Percentiles rank a stretch among this genome's conserved stretches.
Evolutionary conservation across 2,113 vertebrate species (phyloP).

Genomic region (Heptranchias perlo): DNA sequence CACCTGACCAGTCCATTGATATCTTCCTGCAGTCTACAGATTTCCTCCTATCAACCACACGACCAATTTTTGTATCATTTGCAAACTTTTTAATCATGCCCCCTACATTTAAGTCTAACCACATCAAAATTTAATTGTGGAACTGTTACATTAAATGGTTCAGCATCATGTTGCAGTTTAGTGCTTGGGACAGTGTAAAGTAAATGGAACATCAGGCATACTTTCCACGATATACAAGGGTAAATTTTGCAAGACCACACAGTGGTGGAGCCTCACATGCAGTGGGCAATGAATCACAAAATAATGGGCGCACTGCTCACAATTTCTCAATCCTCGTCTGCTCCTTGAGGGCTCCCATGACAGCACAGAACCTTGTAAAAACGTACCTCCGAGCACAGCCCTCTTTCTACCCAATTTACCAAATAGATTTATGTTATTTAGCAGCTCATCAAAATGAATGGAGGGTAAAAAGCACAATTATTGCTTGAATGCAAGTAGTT

Average conservation of each 20-base stretch:
- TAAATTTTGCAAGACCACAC: neutral
- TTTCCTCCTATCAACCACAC: too few species aligned
- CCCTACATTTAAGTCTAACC: too few species aligned
- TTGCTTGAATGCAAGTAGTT: neutral
- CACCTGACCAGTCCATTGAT: too few species aligned
- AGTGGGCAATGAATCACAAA: neutral
- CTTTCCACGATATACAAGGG: neutral
- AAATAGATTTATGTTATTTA: neutral
- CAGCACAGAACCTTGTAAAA: neutral
- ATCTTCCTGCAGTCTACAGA: too few species aligned
- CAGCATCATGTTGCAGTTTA: neutral
- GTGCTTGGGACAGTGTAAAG: neutral
- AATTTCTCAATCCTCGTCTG: neutral
- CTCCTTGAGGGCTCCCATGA: neutral
- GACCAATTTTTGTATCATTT: too few species aligned
- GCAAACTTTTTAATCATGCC: too few species aligned
- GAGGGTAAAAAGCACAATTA: neutral
- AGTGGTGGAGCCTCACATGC: neutral
- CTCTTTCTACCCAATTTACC: neutral
- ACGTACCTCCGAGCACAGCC: neutral
- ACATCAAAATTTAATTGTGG: neutral
- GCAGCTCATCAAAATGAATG: neutral
- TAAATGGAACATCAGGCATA: neutral
- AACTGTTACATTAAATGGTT: neutral
- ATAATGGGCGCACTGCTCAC: neutral